These are phyloP conservation scores for Acrobasis repandana DNA, from an alignment of 2,888 invertebrate genomes.

Conservation along the genomic window DNA sequence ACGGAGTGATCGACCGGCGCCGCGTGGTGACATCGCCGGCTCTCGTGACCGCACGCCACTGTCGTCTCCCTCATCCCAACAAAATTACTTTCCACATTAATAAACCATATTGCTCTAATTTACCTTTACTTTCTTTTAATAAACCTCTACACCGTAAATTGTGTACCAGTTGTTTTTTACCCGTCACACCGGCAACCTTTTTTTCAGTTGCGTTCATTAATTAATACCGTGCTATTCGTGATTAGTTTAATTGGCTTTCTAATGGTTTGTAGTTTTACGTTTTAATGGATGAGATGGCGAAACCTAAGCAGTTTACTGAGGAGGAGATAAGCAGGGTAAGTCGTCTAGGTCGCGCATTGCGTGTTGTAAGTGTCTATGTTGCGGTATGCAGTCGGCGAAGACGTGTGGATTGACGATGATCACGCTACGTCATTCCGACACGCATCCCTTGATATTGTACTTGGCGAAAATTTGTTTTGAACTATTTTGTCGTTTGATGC, in stretches of 20 bases:
- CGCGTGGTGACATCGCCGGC: slow-evolving; percentile 46
- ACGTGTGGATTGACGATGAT: slow-evolving; percentile 17
- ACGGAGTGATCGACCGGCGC: slow-evolving; percentile 39
- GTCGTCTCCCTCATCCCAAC: slow-evolving; percentile 56
- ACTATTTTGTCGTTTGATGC: too few species aligned
- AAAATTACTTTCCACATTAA: slow-evolving; percentile 80
- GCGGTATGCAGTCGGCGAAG: slow-evolving; percentile 8
- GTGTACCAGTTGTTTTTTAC: slow-evolving; percentile 80
- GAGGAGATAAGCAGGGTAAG: slow-evolving; percentile 74
- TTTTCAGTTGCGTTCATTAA: slow-evolving; percentile 46
- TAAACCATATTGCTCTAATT: slow-evolving; percentile 80
- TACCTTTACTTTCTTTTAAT: slow-evolving; percentile 79
- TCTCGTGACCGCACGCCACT: slow-evolving; percentile 66
- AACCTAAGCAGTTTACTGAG: slow-evolving; percentile 66
- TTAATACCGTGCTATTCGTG: slow-evolving; percentile 40
- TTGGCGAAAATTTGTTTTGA: too few species aligned
- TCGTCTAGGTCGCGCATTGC: slow-evolving; percentile 26
- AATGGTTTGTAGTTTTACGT: slow-evolving; percentile 23
- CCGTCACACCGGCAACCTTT: slow-evolving; percentile 69
- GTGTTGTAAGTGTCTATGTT: slow-evolving; percentile 5
- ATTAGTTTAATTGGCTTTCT: slow-evolving; percentile 23
- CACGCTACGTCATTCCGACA: slow-evolving; percentile 19
- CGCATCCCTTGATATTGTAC: slow-evolving; percentile 1
- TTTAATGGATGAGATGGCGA: slow-evolving; percentile 57
- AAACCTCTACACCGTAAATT: slow-evolving; percentile 68